Evolutionary conservation across 1,140 invertebrate species (phyloP).

Genomic region (Saccostrea echinata): DNA sequence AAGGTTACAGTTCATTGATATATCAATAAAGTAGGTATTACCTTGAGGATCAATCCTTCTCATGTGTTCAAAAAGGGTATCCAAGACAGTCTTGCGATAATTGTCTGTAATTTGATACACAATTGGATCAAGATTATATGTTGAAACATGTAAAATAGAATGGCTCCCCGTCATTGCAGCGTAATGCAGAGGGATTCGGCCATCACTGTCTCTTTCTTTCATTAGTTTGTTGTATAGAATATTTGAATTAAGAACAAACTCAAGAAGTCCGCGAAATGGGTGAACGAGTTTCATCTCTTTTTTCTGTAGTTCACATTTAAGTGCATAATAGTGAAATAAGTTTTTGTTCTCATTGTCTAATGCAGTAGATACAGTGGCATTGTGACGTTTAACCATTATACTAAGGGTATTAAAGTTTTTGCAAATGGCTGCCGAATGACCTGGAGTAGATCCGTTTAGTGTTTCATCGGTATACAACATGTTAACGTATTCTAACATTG

Average conservation of each 20-base stretch:
- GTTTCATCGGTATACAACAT: background rate
- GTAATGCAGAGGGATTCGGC: background rate
- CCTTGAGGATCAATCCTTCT: background rate
- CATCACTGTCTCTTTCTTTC: background rate
- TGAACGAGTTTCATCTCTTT: background rate
- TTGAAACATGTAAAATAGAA: background rate
- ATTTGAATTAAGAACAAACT: background rate
- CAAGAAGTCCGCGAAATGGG: background rate
- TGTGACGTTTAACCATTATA: background rate
- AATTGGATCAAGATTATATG: background rate
- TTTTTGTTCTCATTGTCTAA: background rate
- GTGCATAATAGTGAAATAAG: background rate
- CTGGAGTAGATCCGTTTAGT: background rate
- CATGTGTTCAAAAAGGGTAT: background rate
- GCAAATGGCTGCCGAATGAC: background rate
- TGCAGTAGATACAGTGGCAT: background rate
- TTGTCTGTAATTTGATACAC: background rate
- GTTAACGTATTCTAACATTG: background rate
- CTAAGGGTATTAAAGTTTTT: background rate
- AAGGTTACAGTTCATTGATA: background rate
- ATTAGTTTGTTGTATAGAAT: background rate
- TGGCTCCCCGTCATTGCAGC: background rate
- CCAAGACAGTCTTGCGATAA: background rate
- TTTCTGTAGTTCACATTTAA: background rate
- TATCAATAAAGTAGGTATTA: background rate